Evolutionary conservation across 2,797 vertebrate genomes (phyloP).

Genomic region (Sciaenops ocellatus): DNA sequence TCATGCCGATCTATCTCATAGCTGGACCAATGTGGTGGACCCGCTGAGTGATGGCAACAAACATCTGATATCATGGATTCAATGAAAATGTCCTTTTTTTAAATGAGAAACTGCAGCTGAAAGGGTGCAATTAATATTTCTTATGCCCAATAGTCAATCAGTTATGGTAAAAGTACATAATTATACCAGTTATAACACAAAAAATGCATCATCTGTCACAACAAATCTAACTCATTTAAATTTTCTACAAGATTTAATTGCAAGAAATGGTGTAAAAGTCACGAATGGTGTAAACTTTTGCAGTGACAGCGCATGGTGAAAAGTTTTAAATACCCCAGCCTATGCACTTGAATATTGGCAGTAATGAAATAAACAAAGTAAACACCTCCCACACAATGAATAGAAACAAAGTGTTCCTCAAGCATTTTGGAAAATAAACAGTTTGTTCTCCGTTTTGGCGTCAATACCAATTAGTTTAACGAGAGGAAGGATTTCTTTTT

Average conservation of each 20-base stretch:
- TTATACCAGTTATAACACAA: background rate
- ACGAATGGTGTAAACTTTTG: background rate
- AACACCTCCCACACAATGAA: constrained; percentile 57
- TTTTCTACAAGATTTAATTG: background rate
- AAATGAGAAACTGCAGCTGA: constrained; percentile 9
- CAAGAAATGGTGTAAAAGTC: constrained; percentile 22
- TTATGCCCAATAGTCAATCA: constrained; percentile 1
- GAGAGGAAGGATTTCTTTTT: constrained; percentile 11
- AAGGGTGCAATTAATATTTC: background rate
- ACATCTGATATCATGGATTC: constrained; percentile 15
- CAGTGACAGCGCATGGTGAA: constrained; percentile 8
- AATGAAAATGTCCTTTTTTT: constrained; percentile 13
- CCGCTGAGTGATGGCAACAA: constrained; percentile 1
- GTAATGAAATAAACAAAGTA: constrained; percentile 50
- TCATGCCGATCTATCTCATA: background rate
- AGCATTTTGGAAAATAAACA: constrained; percentile 51
- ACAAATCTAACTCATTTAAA: background rate
- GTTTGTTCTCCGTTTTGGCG: constrained; percentile 48
- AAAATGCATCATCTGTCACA: background rate
- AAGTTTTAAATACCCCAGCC: constrained; percentile 24
- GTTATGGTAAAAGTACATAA: background rate
- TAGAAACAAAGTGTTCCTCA: constrained; percentile 44
- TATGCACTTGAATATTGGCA: constrained; percentile 34
- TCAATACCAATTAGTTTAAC: constrained; percentile 48
- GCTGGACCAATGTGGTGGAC: background rate